phyloP scores from a whole-genome alignment of 92 coral and sea anemone species.

The Galaxea fascicularis region DNA sequence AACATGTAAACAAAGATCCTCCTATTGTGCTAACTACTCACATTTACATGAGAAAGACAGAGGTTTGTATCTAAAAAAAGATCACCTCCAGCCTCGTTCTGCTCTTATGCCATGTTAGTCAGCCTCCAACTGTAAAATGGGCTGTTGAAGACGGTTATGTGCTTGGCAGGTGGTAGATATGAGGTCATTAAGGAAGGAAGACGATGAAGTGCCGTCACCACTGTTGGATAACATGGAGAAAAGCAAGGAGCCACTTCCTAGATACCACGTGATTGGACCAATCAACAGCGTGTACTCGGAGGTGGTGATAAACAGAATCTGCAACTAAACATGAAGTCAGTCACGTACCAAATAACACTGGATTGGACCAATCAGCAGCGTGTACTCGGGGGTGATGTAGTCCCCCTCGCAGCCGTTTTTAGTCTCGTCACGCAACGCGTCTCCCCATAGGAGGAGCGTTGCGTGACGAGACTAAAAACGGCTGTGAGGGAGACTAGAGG shows the following conservation, averaged over 20 bases:
- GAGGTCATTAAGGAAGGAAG: constrained; percentile 52
- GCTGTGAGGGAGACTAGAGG: no score
- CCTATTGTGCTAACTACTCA: no score
- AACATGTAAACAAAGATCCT: no score
- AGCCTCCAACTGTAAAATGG: no score
- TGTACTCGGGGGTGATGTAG: constrained; percentile 74
- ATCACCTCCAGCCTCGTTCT: no score
- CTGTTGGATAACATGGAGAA: constrained; percentile 28
- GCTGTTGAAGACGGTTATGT: not conserved
- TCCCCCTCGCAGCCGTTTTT: no score
- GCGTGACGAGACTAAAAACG: no score
- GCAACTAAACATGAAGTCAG: constrained; percentile 43
- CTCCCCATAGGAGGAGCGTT: no score
- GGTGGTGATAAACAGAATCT: constrained; percentile 74
- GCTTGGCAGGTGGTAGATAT: constrained; percentile 71
- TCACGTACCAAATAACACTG: constrained; percentile 75
- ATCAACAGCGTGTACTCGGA: constrained; percentile 85
- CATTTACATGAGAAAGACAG: no score
- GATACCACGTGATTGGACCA: constrained; percentile 86
- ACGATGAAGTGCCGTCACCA: constrained; percentile 47
- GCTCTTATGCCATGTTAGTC: no score
- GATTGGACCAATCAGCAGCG: constrained; percentile 78
- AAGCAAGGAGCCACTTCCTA: constrained; percentile 33
- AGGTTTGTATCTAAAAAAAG: no score
- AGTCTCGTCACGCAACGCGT: no score